Conservation (phyloP, 1,140 invertebrate species). For the Tachypleus tridentatus region DNA sequence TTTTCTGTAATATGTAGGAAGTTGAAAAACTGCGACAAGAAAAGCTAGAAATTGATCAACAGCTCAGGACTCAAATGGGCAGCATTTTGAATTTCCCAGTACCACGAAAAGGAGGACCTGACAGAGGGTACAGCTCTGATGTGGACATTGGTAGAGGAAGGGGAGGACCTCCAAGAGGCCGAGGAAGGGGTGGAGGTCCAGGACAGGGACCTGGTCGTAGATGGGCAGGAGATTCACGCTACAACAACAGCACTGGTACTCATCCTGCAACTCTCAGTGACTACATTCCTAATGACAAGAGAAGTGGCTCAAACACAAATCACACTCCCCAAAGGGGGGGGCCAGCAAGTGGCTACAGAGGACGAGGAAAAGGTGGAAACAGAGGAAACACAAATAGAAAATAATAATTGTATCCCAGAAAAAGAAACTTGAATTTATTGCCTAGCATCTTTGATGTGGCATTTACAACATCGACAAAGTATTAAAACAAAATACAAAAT, state of each 20-base stretch:
- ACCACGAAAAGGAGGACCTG: conserved; percentile 11
- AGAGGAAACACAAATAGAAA: not conserved
- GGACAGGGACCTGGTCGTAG: conserved; percentile 19
- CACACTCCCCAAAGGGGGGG: not conserved
- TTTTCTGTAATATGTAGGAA: conserved; percentile 47
- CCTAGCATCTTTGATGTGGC: too few species aligned
- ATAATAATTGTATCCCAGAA: not conserved
- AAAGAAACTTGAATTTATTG: too few species aligned
- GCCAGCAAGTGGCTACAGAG: not conserved
- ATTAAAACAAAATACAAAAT: too few species aligned
- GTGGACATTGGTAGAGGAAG: conserved; percentile 24
- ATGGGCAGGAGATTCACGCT: conserved; percentile 10
- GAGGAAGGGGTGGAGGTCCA: conserved; percentile 28
- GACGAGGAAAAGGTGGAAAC: not conserved
- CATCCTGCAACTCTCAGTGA: conserved; percentile 21
- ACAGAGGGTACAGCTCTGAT: conserved; percentile 18
- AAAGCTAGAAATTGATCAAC: conserved; percentile 89
- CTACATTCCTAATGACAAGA: conserved; percentile 18
- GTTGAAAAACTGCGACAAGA: conserved; percentile 88
- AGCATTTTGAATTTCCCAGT: conserved; percentile 14
- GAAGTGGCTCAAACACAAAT: not conserved
- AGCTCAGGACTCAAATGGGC: conserved; percentile 47
- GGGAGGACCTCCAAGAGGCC: conserved; percentile 10
- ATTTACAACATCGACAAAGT: too few species aligned
- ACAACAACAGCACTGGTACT: conserved; percentile 21